phyloP scores from a whole-genome alignment of 2,888 invertebrate species.

The Buathra laborator region DNA sequence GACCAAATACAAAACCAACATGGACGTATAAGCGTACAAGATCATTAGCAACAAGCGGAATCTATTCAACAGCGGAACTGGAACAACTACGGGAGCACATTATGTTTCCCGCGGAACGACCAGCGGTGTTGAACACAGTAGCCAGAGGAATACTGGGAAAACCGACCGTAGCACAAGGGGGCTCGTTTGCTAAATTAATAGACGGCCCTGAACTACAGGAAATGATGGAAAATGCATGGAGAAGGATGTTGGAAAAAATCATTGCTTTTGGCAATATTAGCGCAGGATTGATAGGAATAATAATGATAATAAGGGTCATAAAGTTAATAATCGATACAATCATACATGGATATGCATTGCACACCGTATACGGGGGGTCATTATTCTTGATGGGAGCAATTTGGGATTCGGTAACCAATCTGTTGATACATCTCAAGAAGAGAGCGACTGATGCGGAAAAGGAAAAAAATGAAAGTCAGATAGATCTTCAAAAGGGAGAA shows the following conservation, averaged over 20 bases:
- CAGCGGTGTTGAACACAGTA: background rate
- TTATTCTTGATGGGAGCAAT: conserved; percentile 31
- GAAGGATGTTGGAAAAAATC: conserved; percentile 40
- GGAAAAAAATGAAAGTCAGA: too few species aligned
- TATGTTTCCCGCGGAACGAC: background rate
- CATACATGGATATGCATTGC: conserved; percentile 44
- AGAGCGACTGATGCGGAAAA: background rate
- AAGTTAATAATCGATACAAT: conserved; percentile 45
- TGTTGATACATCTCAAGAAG: background rate
- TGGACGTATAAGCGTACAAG: background rate
- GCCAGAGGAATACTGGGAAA: background rate
- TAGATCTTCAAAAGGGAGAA: too few species aligned
- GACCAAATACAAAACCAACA: background rate
- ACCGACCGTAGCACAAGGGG: background rate
- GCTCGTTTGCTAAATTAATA: conserved; percentile 15
- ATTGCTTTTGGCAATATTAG: conserved; percentile 38
- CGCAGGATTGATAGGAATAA: conserved; percentile 47
- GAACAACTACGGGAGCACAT: background rate
- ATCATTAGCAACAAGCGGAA: background rate
- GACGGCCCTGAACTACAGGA: conserved; percentile 35
- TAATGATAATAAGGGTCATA: conserved; percentile 26
- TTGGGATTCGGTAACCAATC: background rate
- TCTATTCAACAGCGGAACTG: background rate
- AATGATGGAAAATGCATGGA: conserved; percentile 40
- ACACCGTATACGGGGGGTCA: conserved; percentile 48